Base-by-base conservation (phyloP, 2,113 vertebrate species). In the Eptesicus fuscus region DNA sequence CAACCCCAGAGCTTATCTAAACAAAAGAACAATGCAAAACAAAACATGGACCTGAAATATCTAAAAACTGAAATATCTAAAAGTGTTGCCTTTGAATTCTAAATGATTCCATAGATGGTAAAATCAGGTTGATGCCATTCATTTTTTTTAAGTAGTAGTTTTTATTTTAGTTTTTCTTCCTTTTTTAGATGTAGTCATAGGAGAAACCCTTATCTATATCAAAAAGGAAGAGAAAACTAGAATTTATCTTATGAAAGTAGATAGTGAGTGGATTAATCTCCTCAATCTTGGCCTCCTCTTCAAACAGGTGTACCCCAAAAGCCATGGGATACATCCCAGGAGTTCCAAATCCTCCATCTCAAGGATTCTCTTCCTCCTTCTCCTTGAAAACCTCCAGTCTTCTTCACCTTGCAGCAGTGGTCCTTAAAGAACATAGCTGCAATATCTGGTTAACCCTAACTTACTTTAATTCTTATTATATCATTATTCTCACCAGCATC, bases 291-390 rank as follows among this genome's bases (percentile, higher is more conserved):
- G 2, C 8, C 2, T 69, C 2, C 7, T 67, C 2, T 20, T 51
- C 9, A 40, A 37, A 28, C 2, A 25, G 1, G 7, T 65, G 3
- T 25, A 51, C 2, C 0, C 8, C 14, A 1, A 80, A 37, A 73
- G 6, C 23, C 20, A 22, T 20, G 14, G 80, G 49, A 16, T 7
- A 37, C 2, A 73, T 77, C 28, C 67, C 9, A 42, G 9, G 42
- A 35, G 22, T 13, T 4, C 1, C 28, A 37, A 12, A 59, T 59
- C 4, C 5, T 83, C 18, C 2, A 16, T 7, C 22, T 70, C 13
- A n/a, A 73, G 9, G 4, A 63, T 42, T 61, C n/a, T 30, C 4
- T 79, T 30, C 9, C 32, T 53, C n/a, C 28, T 76, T 20, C 16
- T 73, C 9, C 61, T 40, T 78, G n/a, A 90, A 59, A 63, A 0